Percentiles rank a stretch among this genome's conserved stretches.
Conservation (phyloP, 2,113 vertebrate species). For the Elgaria multicarinata region DNA sequence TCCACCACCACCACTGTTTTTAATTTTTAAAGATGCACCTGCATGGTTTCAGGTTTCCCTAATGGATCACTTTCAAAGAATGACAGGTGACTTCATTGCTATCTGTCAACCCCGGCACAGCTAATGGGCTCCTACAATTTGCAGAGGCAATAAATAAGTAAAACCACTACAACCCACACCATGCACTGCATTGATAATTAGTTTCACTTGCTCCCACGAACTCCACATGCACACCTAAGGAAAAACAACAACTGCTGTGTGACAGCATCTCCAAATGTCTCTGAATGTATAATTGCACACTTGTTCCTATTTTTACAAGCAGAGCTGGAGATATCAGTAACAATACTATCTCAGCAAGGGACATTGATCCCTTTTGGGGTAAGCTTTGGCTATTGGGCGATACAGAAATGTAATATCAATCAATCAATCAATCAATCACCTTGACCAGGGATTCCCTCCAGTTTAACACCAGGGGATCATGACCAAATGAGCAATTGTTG, state of each 20-base stretch:
- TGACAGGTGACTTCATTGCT: conserved; percentile 44
- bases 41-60: conserved; percentile 11
- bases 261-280: conserved; percentile 61
- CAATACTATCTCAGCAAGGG: conserved; percentile 24
- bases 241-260: conserved; percentile 60
- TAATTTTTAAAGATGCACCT: conserved; percentile 16
- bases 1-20: too few relatives aligned
- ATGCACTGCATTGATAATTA: conserved; percentile 43
- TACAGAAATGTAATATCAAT: too few relatives aligned
- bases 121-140: conserved; percentile 42
- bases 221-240: conserved; percentile 52
- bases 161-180: background rate
- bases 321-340: conserved; percentile 53
- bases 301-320: conserved; percentile 62
- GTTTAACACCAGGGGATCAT: background rate
- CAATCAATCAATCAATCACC: too few relatives aligned
- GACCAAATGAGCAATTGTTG: background rate
- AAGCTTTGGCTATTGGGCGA: too few relatives aligned
- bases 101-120: conserved; percentile 36
- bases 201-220: conserved; percentile 48
- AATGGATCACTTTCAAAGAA: conserved; percentile 14
- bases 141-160: conserved; percentile 50
- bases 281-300: conserved; percentile 53
- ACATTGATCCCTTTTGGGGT: conserved; percentile 36
- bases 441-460: background rate